A percentile compares a stretch with the other conserved stretches of the same genome.
These are phyloP conservation scores for Acomys russatus DNA, from an alignment of 2,797 vertebrate species.

Conservation along the genomic window DNA sequence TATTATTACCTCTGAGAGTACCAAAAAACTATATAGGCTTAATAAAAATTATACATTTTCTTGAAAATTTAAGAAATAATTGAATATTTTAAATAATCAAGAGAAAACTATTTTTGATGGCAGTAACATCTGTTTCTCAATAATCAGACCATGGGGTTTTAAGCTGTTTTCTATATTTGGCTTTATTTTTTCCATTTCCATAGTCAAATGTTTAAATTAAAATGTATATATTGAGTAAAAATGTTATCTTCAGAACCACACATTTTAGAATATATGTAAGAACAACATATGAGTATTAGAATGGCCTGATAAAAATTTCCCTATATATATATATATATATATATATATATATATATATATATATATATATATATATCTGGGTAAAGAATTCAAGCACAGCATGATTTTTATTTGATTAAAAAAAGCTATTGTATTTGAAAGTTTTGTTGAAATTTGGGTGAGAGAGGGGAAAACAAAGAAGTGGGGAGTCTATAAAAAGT, in stretches of 20 bases:
- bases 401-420: background rate
- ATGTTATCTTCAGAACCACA: background rate
- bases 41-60: background rate
- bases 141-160: background rate
- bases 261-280: background rate
- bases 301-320: background rate
- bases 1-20: background rate
- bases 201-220: conserved; percentile 13
- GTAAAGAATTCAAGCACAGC: background rate
- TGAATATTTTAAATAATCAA: conserved; percentile 10
- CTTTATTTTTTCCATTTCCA: conserved; percentile 1
- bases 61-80: background rate
- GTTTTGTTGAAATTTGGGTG: background rate
- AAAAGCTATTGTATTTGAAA: conserved; percentile 8
- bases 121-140: background rate
- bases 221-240: conserved; percentile 40
- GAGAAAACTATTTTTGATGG: background rate
- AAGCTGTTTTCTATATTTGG: background rate
- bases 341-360: background rate
- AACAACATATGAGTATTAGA: background rate
- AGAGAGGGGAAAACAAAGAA: conserved; percentile 20
- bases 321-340: background rate
- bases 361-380: no score
- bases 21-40: background rate
- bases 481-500: background rate